Percentiles rank a stretch among this genome's conserved stretches.
These are phyloP conservation scores for Beroe ovata DNA, from an alignment of 37 sponge, comb jelly and placozoan species.

Conservation along the genomic window DNA sequence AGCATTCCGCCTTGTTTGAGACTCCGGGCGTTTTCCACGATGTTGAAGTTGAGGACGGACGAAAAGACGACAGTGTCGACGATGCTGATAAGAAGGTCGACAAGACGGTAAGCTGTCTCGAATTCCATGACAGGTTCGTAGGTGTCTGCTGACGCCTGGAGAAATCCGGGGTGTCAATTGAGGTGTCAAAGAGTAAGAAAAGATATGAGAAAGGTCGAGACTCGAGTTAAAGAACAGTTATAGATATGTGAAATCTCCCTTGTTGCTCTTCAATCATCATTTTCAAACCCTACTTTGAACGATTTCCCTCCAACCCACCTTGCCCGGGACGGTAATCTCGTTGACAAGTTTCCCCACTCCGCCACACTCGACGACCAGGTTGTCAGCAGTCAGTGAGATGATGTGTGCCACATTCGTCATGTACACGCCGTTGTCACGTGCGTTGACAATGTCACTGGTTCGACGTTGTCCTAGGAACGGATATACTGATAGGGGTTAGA, in stretches of 20 bases:
- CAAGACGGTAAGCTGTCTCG: constrained; percentile 23
- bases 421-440: constrained; percentile 68
- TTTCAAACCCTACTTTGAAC: too few relatives aligned
- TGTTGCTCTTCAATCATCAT: too few relatives aligned
- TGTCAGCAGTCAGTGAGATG: constrained; percentile 75
- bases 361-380: constrained; percentile 72
- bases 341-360: constrained; percentile 71
- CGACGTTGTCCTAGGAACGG: constrained; percentile 14
- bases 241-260: too few relatives aligned
- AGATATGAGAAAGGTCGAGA: too few relatives aligned
- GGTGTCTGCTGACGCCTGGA: constrained; percentile 29
- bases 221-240: neutral
- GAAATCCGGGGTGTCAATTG: too few relatives aligned
- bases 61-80: constrained; percentile 72
- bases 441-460: constrained; percentile 39
- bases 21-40: constrained; percentile 76
- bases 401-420: constrained; percentile 76
- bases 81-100: constrained; percentile 68
- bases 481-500: neutral
- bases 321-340: constrained; percentile 63
- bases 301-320: neutral
- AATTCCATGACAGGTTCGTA: constrained; percentile 61
- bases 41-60: constrained; percentile 68
- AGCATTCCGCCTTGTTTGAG: constrained; percentile 78
- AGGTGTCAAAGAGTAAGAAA: too few relatives aligned